Base-by-base conservation (phyloP, 1,140 invertebrate species). In the Trichoplusia ni region DNA sequence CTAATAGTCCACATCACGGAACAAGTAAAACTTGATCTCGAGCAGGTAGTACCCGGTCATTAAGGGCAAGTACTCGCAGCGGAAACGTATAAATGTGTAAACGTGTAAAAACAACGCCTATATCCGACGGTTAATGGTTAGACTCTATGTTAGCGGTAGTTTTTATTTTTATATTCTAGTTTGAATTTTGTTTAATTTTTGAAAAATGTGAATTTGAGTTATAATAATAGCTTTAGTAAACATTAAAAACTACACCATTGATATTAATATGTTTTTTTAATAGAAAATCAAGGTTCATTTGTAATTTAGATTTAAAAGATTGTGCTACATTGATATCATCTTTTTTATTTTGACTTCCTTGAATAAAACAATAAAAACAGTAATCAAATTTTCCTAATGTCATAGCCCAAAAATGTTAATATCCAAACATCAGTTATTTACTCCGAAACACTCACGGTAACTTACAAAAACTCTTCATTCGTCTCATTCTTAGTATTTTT, bases 1-100 rank as follows among this genome's bases (percentile, higher is more conserved):
- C 70, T 37, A 62, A 65, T 72, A 62, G 62, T 72, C 70, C 58
- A 72, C 62, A 67, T 71, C 19, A 13, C 35, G 23, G 37, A 67
- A 71, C 69, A 35, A 33, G 69, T 62, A 51, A 14, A 71, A 71
- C 69, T 56, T 64, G 69, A 58, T 62, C 33, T 6, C 7, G 27
- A 27, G 33, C 47, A 62, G 61, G 69, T 63, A 65, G 53, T 38
- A 21, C n/a, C 33, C 29, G 16, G 51, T 29, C 38, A 67, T 71
- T 71, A 71, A 71, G 61, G 69, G 64, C 44, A 64, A 67, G 60
- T 37, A 25, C 38, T 35, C 23, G 1, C 4, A 56, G 29, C 58
- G 69, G 64, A 71, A 71, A 63, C 18, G 14, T 18, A 6, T 14
- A 14, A 13, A 18, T 14, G 33, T 29, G 13, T 9, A 14, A 8